phyloP scores from a whole-genome alignment of 2,797 vertebrate genomes.

The Synaphobranchus kaupii region DNA sequence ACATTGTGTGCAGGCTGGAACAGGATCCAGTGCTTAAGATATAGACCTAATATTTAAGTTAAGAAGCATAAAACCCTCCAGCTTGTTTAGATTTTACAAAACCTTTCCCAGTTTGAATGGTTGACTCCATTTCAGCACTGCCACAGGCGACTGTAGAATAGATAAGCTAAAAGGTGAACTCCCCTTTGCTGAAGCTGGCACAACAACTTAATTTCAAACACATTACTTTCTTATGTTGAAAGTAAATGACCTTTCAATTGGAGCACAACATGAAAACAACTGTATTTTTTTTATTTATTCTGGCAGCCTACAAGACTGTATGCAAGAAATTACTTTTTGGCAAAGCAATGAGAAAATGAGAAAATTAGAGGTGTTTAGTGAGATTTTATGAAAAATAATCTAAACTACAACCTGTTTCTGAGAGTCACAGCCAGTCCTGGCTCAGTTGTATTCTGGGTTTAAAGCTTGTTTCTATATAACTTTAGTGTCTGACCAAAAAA shows the following conservation, averaged over 20 bases:
- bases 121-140: not conserved
- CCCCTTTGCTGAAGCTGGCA: not conserved
- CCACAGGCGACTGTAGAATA: not conserved
- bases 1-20: slow-evolving; percentile 17
- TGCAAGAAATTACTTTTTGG: slow-evolving; percentile 40
- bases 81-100: slow-evolving; percentile 1
- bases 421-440: slow-evolving; percentile 18
- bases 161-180: not conserved
- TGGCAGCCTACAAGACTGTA: slow-evolving; percentile 39
- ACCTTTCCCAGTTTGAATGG: not conserved
- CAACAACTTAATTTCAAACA: not conserved
- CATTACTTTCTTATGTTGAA: not conserved
- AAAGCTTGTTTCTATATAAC: slow-evolving; percentile 21
- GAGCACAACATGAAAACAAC: slow-evolving; percentile 34
- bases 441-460: slow-evolving; percentile 9
- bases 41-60: slow-evolving; percentile 15
- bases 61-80: slow-evolving; percentile 1
- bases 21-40: slow-evolving; percentile 16
- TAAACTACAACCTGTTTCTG: slow-evolving; percentile 35
- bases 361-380: slow-evolving; percentile 36
- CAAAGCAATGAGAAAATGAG: slow-evolving; percentile 35
- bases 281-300: slow-evolving; percentile 26
- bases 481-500: not conserved
- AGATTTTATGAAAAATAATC: slow-evolving; percentile 34
- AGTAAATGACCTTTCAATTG: slow-evolving; percentile 4